Conservation (phyloP, 2,888 invertebrate species). For the Nezara viridula region DNA sequence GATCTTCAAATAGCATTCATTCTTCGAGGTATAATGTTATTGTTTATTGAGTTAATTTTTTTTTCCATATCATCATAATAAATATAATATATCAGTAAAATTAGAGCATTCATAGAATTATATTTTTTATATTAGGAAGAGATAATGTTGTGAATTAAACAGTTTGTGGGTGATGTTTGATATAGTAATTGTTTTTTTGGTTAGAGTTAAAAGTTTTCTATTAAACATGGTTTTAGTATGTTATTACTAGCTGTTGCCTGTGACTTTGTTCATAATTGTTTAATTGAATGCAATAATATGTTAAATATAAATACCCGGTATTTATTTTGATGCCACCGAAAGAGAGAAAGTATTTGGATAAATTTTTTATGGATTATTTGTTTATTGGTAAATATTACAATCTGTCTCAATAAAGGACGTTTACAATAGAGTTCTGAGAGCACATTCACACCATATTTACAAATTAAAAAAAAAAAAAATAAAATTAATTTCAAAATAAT, state of each 20-base stretch:
- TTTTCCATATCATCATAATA: neutral
- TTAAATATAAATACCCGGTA: no score
- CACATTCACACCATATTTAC: no score
- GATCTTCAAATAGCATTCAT: constrained; percentile 39
- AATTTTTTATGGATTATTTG: no score
- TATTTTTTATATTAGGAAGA: neutral
- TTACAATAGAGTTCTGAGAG: no score
- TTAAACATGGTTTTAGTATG: neutral
- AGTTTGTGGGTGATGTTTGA: neutral
- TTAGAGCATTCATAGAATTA: neutral
- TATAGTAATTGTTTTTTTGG: neutral
- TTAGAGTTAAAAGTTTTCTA: neutral
- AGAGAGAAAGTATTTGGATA: no score
- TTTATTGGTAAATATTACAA: no score
- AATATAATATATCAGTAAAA: neutral
- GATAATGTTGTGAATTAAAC: neutral
- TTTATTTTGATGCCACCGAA: no score
- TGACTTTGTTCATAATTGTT: no score
- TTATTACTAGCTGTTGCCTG: neutral
- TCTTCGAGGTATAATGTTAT: neutral
- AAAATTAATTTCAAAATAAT: no score
- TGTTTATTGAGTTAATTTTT: neutral
- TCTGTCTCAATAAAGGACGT: no score
- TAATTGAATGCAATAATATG: no score
- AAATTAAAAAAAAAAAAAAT: no score